phyloP scores from a whole-genome alignment of 2,888 invertebrate genomes.

The Neoscelio sp. region DNA sequence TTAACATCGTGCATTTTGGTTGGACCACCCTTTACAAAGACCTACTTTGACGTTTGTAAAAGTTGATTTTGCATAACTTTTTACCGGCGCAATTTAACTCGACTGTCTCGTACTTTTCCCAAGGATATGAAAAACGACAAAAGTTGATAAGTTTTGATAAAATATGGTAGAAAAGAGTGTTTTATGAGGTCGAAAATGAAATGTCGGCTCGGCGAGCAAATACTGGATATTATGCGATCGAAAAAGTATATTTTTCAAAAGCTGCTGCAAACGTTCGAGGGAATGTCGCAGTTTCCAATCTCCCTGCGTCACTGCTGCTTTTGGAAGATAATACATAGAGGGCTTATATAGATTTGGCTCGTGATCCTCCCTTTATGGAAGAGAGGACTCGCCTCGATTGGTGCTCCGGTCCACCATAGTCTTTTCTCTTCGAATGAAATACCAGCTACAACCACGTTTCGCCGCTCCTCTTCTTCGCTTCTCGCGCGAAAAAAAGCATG shows the following conservation, averaged over 20 bases:
- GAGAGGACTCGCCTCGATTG: slow-evolving; percentile 41
- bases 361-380: slow-evolving; percentile 60
- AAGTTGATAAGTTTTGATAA: slow-evolving; percentile 1
- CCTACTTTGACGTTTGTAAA: slow-evolving; percentile 44
- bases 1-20: no score
- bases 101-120: neutral
- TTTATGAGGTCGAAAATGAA: slow-evolving; percentile 7
- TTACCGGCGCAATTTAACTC: slow-evolving; percentile 15
- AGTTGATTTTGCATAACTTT: no score
- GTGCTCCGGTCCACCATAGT: slow-evolving; percentile 28
- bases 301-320: slow-evolving; percentile 22
- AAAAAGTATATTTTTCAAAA: slow-evolving; percentile 31
- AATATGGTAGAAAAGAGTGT: neutral
- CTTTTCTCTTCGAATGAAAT: slow-evolving; percentile 36
- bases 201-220: slow-evolving; percentile 1
- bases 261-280: slow-evolving; percentile 18
- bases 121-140: no score
- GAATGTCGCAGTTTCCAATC: slow-evolving; percentile 43
- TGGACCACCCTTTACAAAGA: no score
- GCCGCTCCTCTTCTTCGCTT: slow-evolving; percentile 15
- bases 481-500: no score
- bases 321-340: slow-evolving; percentile 50
- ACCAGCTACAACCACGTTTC: slow-evolving; percentile 20
- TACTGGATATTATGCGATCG: no score
- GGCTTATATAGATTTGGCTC: slow-evolving; percentile 57